These are phyloP conservation scores for Diarsia brunnea DNA, from an alignment of 2,888 invertebrate species.

Conservation along the genomic window DNA sequence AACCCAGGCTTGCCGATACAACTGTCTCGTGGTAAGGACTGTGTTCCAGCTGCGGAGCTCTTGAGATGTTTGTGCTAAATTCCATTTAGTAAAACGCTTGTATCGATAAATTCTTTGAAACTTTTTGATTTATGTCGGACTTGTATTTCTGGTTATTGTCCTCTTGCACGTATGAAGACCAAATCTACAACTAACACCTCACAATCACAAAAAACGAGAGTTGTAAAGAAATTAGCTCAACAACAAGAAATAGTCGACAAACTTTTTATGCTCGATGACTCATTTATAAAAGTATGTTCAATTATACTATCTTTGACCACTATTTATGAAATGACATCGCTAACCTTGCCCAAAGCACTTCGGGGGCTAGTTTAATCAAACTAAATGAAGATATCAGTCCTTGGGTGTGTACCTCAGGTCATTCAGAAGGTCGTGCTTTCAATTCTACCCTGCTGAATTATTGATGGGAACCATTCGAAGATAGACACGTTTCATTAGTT, in stretches of 20 bases:
- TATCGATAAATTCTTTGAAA: background rate
- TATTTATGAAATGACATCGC: slow-evolving; percentile 7
- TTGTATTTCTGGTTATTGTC: background rate
- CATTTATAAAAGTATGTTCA: background rate
- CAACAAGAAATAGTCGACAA: background rate
- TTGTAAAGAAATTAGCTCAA: background rate
- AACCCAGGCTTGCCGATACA: slow-evolving; percentile 53
- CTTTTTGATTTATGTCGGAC: background rate
- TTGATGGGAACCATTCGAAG: slow-evolving; percentile 38
- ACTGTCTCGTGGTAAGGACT: slow-evolving; percentile 44
- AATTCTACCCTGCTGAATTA: slow-evolving; percentile 51
- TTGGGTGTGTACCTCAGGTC: slow-evolving; percentile 27
- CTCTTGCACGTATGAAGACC: background rate
- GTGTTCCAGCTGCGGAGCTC: slow-evolving; percentile 31
- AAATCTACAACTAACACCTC: background rate
- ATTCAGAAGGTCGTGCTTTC: slow-evolving; percentile 24
- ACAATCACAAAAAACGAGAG: no score
- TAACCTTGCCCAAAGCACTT: background rate
- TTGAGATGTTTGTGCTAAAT: slow-evolving; percentile 37
- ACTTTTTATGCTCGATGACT: background rate
- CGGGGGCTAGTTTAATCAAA: slow-evolving; percentile 35
- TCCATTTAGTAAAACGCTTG: slow-evolving; percentile 4
- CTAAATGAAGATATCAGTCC: slow-evolving; percentile 31
- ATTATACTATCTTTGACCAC: background rate
- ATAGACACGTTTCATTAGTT: slow-evolving; percentile 39